These are phyloP conservation scores for Abramis brama DNA, from an alignment of 2,113 vertebrate genomes.

Conservation along the genomic window DNA sequence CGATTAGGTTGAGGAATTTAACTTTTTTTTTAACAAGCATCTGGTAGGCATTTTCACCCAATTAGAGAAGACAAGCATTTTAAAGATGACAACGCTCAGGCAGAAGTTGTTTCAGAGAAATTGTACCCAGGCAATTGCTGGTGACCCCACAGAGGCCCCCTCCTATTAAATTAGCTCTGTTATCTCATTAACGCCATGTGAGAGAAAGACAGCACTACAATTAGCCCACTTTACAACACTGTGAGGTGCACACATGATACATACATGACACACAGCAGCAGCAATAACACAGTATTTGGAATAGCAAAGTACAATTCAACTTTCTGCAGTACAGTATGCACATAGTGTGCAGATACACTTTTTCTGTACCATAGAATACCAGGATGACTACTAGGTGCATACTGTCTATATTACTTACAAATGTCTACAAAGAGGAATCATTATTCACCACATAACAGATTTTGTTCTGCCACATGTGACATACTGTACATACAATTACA, in stretches of 20 bases:
- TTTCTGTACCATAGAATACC: too few species aligned
- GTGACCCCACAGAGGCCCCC: conserved; percentile 72
- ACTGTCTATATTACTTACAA: too few species aligned
- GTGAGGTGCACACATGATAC: conserved; percentile 4
- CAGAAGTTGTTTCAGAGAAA: conserved; percentile 80
- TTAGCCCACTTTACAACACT: neutral
- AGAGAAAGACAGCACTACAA: conserved; percentile 17
- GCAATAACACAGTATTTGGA: neutral
- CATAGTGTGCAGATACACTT: neutral
- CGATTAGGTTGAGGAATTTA: conserved; percentile 71
- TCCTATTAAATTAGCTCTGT: conserved; percentile 28
- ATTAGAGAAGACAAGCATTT: conserved; percentile 83
- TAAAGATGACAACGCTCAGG: conserved; percentile 80
- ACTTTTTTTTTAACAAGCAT: conserved; percentile 79
- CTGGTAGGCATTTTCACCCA: conserved; percentile 86
- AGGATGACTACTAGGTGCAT: too few species aligned
- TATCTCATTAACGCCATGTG: conserved; percentile 26
- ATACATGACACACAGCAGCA: neutral
- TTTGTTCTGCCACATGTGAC: neutral
- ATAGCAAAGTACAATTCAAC: neutral
- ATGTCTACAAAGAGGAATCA: neutral
- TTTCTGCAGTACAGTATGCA: neutral
- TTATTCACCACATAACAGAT: neutral
- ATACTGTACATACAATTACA: neutral
- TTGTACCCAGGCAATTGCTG: conserved; percentile 78